Evolutionary conservation across 2,888 invertebrate genomes (phyloP).

Genomic region (Mimachlamys varia): DNA sequence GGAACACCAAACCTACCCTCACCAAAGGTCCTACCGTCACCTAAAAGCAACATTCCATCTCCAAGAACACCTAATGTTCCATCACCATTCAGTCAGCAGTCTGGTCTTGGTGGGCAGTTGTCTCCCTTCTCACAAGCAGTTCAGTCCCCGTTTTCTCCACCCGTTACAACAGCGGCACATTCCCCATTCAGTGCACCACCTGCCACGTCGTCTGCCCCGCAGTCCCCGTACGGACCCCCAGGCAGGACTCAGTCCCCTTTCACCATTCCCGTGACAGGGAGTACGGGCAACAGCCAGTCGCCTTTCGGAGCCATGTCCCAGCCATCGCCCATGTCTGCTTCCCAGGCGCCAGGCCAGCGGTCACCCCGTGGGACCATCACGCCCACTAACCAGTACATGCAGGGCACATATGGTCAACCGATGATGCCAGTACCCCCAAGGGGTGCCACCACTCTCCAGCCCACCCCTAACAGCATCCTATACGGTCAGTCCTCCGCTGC

Average conservation of each 20-base stretch:
- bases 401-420: slow-evolving; percentile 64
- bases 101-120: slow-evolving; percentile 57
- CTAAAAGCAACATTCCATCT: slow-evolving; percentile 70
- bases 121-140: slow-evolving; percentile 72
- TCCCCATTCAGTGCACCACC: slow-evolving; percentile 61
- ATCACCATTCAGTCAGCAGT: slow-evolving; percentile 67
- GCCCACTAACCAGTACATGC: slow-evolving; percentile 68
- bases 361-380: slow-evolving; percentile 69
- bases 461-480: slow-evolving; percentile 61
- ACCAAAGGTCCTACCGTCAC: slow-evolving; percentile 70
- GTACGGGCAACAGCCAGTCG: slow-evolving; percentile 54
- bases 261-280: slow-evolving; percentile 57
- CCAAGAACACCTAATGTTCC: slow-evolving; percentile 74
- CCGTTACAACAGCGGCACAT: slow-evolving; percentile 55
- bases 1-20: slow-evolving; percentile 67
- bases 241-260: slow-evolving; percentile 65
- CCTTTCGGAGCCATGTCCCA: slow-evolving; percentile 57
- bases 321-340: slow-evolving; percentile 58
- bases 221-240: slow-evolving; percentile 65
- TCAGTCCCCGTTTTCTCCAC: slow-evolving; percentile 71
- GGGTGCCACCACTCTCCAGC: slow-evolving; percentile 57
- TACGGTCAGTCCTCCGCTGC: slow-evolving; percentile 64
- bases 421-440: slow-evolving; percentile 58
- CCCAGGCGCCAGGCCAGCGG: slow-evolving; percentile 65
- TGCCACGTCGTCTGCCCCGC: slow-evolving; percentile 63